A percentile compares a stretch with the other conserved stretches of the same genome.
Conservation (phyloP, 2,797 vertebrate species). For the Amblyraja radiata region DNA sequence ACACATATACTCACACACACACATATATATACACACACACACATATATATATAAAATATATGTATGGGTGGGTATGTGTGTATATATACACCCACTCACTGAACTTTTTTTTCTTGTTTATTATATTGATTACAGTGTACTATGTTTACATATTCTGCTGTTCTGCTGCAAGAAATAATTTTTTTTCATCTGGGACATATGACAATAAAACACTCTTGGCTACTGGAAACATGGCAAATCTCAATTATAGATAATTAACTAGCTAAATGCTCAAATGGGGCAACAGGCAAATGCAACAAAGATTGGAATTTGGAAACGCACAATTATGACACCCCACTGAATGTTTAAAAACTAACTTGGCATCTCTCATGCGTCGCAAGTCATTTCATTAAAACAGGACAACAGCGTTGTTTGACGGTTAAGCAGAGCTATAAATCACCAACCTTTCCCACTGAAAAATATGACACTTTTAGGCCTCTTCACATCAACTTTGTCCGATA, state of each 20-base stretch:
- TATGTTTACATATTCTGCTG: too few species aligned
- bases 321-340: background rate
- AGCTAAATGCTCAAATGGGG: background rate
- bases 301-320: background rate
- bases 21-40: too few species aligned
- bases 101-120: too few species aligned
- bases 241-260: background rate
- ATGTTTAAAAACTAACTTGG: background rate
- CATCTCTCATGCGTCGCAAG: background rate
- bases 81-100: too few species aligned
- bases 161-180: too few species aligned
- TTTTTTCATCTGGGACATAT: too few species aligned
- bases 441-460: slow-evolving; percentile 39
- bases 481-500: slow-evolving; percentile 33
- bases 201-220: too few species aligned
- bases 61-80: too few species aligned
- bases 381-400: background rate
- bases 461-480: slow-evolving; percentile 36
- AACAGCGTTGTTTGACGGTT: background rate
- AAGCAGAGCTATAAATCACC: background rate
- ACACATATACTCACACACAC: too few species aligned
- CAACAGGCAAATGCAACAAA: background rate
- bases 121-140: too few species aligned
- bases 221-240: background rate
- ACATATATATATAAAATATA: too few species aligned